Evolutionary conservation across 2,888 invertebrate species (phyloP), one percentile per base, ranked within the genome.

Genomic region (Ferdinandea cuprea): DNA sequence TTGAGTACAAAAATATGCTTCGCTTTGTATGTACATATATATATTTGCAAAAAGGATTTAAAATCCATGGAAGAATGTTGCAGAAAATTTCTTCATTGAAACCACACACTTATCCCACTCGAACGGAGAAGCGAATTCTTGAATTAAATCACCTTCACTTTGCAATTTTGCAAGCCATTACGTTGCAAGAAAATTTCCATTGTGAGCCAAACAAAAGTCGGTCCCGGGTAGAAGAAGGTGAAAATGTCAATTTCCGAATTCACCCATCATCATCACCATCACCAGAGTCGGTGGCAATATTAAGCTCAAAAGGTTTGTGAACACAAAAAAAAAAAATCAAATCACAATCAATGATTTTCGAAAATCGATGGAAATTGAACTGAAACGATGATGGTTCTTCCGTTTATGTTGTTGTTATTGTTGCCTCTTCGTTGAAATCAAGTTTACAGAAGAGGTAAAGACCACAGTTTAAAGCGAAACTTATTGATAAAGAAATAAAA

Each of bases 291-390:
- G 25, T 5, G 13, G 50, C 66, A 59, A 42, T 59, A 68, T 46
- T 37, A 59, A 61, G 32, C 28, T 44, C 44, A 76, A 66, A 25
- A 30, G 50, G 35, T 52, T 35, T 25, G 37, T n/a, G n/a, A n/a
- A n/a, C n/a, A n/a, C n/a, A n/a, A n/a, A n/a, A n/a, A n/a, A n/a
- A n/a, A n/a, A n/a, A 46, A 54, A 25, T 44, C 21, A 59, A 76
- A 69, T 61, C 61, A 59, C 42, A 59, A 76, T 74, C 68, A 50
- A 74, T 50, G 52, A 37, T 58, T 59, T 28, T 9, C 17, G 3
- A 69, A 76, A 61, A 69, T 76, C 69, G 76, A 77, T 77, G 21
- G 37, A 52, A 76, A 77, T 77, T 30, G 37, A 52, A 76, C 50
- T 44, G 59, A 68, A 44, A 35, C 35, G 35, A 35, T 37, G 35